A percentile compares a stretch with the other conserved stretches of the same genome.
phyloP scores from a whole-genome alignment of 1,140 invertebrate genomes.

The Bombus sylvicola region DNA sequence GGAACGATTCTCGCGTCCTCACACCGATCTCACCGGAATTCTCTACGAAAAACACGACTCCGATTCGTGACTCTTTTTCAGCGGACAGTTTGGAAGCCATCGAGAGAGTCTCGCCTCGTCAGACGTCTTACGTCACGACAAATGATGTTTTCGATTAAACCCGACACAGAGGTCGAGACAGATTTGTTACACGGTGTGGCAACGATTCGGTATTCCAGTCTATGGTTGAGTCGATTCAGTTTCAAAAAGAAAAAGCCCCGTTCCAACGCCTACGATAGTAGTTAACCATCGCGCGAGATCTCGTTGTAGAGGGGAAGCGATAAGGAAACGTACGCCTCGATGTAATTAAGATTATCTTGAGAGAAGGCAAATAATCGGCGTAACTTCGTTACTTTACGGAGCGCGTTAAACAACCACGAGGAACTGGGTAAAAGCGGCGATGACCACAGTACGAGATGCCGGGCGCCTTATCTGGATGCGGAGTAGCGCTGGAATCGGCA shows the following conservation, averaged over 20 bases:
- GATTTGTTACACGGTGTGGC: neutral
- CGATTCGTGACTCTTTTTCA: neutral
- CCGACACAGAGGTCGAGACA: neutral
- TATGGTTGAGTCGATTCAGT: neutral
- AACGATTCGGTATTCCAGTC: neutral
- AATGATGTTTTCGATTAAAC: constrained; percentile 4
- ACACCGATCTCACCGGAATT: neutral
- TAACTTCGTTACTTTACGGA: constrained; percentile 42
- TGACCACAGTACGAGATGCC: neutral
- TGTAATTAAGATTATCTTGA: constrained; percentile 41
- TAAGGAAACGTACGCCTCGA: neutral
- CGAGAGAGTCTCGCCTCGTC: too few species aligned
- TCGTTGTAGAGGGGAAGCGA: neutral
- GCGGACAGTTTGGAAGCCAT: neutral
- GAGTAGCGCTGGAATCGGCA: constrained; percentile 21
- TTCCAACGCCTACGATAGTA: neutral
- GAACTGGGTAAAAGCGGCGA: neutral
- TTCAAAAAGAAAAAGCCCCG: neutral
- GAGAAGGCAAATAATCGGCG: constrained; percentile 9
- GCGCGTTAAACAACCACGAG: neutral
- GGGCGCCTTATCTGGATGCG: constrained; percentile 22
- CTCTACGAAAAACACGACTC: neutral
- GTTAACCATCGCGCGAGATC: neutral
- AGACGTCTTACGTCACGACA: neutral
- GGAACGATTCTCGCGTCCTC: neutral